A percentile compares a stretch with the other conserved stretches of the same genome.
These are phyloP conservation scores for Poecilia wingei DNA, from an alignment of 2,797 vertebrate species.

Conservation along the genomic window DNA sequence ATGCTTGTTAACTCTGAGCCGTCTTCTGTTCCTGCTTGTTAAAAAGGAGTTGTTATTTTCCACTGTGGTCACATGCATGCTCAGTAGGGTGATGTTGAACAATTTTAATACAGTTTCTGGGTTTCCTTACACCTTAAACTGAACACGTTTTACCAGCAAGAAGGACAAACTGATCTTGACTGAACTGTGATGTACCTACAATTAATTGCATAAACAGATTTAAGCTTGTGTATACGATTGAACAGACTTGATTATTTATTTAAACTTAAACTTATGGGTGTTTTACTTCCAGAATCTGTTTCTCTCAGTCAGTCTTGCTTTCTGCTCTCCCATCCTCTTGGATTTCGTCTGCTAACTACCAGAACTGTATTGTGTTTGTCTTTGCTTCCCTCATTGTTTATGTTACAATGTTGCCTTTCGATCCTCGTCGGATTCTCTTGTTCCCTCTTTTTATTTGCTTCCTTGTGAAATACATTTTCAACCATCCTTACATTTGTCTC, in stretches of 20 bases:
- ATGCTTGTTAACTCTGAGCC: not conserved
- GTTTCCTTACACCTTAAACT: not conserved
- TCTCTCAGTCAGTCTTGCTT: not conserved
- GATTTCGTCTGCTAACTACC: not conserved
- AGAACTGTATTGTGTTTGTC: not conserved
- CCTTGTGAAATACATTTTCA: not conserved
- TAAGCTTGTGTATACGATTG: not conserved
- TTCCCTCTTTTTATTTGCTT: slow-evolving; percentile 2
- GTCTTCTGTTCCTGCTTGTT: not conserved
- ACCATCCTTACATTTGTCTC: not conserved
- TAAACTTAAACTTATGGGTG: not conserved
- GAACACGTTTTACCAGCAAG: not conserved
- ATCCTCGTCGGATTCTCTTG: not conserved
- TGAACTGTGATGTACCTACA: not conserved
- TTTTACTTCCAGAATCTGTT: not conserved
- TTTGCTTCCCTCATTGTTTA: not conserved
- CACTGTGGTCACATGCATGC: not conserved
- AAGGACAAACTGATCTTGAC: not conserved
- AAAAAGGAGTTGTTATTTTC: not conserved
- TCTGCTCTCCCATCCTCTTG: not conserved
- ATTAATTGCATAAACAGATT: too few species aligned
- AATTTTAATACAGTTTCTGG: not conserved
- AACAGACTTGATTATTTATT: not conserved
- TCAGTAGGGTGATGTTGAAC: not conserved
- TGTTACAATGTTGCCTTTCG: not conserved